Conservation (phyloP, 2,113 vertebrate species). For the Saguinus midas region DNA sequence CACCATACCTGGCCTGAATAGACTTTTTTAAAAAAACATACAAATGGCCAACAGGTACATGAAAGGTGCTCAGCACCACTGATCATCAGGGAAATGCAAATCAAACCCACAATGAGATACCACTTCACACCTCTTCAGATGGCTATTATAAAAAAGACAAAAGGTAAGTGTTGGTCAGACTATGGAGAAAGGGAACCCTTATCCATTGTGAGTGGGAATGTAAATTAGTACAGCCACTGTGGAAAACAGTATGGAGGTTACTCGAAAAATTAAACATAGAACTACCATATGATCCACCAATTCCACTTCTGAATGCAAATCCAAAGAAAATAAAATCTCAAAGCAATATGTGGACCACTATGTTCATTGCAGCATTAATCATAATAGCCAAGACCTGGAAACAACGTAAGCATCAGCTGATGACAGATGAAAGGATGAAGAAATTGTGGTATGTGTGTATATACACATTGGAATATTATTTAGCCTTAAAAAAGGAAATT, state of each 20-base stretch:
- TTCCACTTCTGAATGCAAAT: not conserved
- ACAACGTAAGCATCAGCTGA: not conserved
- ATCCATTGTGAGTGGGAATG: not conserved
- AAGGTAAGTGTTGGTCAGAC: not conserved
- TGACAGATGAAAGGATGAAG: not conserved
- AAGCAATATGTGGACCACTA: not conserved
- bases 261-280: not conserved
- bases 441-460: not conserved
- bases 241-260: not conserved
- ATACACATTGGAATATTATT: not conserved
- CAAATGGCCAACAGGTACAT: not conserved
- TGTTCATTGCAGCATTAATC: not conserved
- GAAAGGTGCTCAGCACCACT: not conserved
- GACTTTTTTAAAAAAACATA: not conserved
- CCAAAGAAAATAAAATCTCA: not conserved
- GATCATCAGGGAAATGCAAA: not conserved
- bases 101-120: not conserved
- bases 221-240: not conserved
- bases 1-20: too few species aligned
- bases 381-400: not conserved
- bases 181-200: not conserved
- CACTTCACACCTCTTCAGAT: not conserved
- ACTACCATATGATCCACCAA: not conserved
- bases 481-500: not conserved
- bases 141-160: not conserved